Base-by-base conservation (phyloP, 2,888 invertebrate genomes). In the Esperia sulphurella region DNA sequence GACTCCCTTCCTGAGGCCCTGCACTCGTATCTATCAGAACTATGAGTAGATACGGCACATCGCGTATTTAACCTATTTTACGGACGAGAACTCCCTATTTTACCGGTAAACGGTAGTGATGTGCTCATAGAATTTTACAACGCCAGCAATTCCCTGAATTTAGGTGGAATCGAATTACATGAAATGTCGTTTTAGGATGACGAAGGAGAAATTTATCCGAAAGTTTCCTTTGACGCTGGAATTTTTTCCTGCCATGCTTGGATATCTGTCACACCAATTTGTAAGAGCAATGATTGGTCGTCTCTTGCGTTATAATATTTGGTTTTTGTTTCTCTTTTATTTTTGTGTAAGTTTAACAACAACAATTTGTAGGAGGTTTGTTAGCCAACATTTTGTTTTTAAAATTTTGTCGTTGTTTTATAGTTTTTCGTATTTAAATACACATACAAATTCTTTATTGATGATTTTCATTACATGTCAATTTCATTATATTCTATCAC, bases 191-290 rank as follows among this genome's bases (percentile, higher is more conserved):
- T 45, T 49, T 12, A 31, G 45, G 50, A 54, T 53, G 54, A 55
- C 51, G 48, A 39, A 45, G 51, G 52, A 41, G 14, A 44, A 49
- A 57, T 55, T 54, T 52, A 54, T 54, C 45, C 43, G 44, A 50
- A 50, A 51, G 41, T 48, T 44, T 47, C 13, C 37, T 39, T 40
- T 43, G 43, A 38, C 43, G 39, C 10, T 29, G 31, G 33, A 45
- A 45, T 28, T 47, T 41, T 47, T 47, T 47, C 30, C 29, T 42
- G 29, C 13, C 28, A 21, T 28, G 41, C 21, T 14, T 12, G 41
- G 29, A 41, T 39, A n/a, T 7, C 12, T 42, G 45, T 52, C 44
- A 43, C 49, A 45, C 51, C 45, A 44, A 44, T 44, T 44, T 44
- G 14, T 12, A 5, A 28, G 14, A 43, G 33, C 41, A 21, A 21